phyloP scores from a whole-genome alignment of 1,140 invertebrate genomes.

The Drosophila parvula region DNA sequence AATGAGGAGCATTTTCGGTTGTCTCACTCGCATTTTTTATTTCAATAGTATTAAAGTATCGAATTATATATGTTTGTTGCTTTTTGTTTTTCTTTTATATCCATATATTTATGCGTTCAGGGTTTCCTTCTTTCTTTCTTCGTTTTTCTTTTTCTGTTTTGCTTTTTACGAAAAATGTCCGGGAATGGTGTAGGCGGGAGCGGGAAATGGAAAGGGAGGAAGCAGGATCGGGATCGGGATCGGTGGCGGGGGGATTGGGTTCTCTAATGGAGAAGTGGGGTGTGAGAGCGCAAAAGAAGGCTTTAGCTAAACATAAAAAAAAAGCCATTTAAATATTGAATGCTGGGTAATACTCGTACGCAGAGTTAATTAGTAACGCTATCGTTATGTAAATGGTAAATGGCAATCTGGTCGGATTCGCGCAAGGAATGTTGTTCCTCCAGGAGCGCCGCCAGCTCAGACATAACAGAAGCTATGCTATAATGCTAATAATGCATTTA shows the following conservation, averaged over 20 bases:
- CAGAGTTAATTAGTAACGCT: constrained; percentile 37
- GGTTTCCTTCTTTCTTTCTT: constrained; percentile 3
- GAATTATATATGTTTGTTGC: constrained; percentile 74
- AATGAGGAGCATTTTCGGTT: constrained; percentile 69
- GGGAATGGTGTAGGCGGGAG: neutral
- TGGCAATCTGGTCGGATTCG: constrained; percentile 50
- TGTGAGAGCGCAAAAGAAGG: constrained; percentile 32
- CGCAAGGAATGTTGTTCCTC: constrained; percentile 29
- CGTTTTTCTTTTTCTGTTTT: constrained; percentile 34
- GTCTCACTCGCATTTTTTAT: constrained; percentile 71
- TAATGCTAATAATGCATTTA: constrained; percentile 7
- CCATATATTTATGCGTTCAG: constrained; percentile 71
- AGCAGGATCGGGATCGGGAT: constrained; percentile 12
- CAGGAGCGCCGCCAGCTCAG: constrained; percentile 13
- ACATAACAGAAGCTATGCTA: constrained; percentile 15
- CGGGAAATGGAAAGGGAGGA: constrained; percentile 10
- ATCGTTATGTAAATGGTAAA: constrained; percentile 46
- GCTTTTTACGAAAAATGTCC: constrained; percentile 59
- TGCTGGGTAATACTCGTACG: constrained; percentile 38
- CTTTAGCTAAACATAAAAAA: constrained; percentile 61
- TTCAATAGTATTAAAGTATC: constrained; percentile 83
- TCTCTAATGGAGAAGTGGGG: neutral
- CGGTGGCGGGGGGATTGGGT: constrained; percentile 4
- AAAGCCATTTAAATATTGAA: constrained; percentile 55
- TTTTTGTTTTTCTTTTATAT: constrained; percentile 62